Evolutionary conservation across 2,888 invertebrate genomes (phyloP), one percentile per base, ranked within the genome.

Genomic region (Eutolmus rufibarbis): DNA sequence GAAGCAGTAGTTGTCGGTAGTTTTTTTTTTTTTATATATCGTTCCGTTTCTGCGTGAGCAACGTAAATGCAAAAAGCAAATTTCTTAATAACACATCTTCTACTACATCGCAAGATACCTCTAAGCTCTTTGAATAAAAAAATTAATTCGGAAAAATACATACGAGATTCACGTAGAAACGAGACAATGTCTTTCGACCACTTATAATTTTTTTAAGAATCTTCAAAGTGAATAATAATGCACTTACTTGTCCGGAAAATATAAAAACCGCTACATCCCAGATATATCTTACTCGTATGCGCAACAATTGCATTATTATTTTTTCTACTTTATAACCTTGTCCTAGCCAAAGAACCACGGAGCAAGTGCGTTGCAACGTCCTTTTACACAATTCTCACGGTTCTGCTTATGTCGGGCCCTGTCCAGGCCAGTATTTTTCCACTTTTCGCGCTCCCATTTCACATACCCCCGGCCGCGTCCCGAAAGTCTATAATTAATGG

Each of bases 161-260:
- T 34, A 34, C 7, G 34, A 34, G 7, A 7, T 34, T 34, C 34
- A 34, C 34, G 7, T 34, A 34, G 7, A 5, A 7, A 34, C 34
- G 34, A 34, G 34, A 7, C 5, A 7, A 34, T 34, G 4, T 34
- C 34, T 34, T 34, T 34, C 57, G 12, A 57, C 23, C 5, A 57
- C 23, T 57, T 2, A 19, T 56, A 56, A 56, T 56, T 12, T 28
- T 23, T 28, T 23, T 57, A 23, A 8, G 28, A 12, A 19, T 14
- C 9, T 66, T 66, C 12, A 66, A 12, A 19, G 14, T 34, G 9
- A 28, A 1, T 19, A 66, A 23, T 66, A 19, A 8, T 19, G 16
- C 66, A 78, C 78, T 78, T 43, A 78, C 78, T 78, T 78, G 40
- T 43, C 43, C 43, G 8, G 78, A 78, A 78, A 43, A 78, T 40